phyloP scores from a whole-genome alignment of 2,113 vertebrate species.

The Pongo pygmaeus region DNA sequence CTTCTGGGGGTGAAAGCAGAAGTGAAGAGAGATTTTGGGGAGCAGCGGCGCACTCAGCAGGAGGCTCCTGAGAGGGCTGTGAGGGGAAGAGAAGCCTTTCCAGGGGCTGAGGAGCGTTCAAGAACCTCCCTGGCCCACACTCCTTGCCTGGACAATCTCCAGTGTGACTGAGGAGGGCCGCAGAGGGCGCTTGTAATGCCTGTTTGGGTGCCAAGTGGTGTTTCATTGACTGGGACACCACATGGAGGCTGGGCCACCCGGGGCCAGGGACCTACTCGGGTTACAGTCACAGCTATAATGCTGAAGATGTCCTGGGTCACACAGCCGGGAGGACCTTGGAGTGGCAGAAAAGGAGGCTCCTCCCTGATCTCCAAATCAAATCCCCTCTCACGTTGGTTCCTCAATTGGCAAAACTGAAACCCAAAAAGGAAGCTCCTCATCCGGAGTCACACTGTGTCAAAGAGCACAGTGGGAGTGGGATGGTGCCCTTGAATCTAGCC shows the following conservation, averaged over 20 bases:
- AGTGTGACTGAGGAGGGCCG: fast-evolving
- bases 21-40: fast-evolving
- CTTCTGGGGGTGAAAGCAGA: neutral
- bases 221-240: neutral
- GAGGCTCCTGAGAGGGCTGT: neutral
- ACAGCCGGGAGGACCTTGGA: neutral
- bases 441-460: neutral
- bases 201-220: neutral
- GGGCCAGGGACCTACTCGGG: neutral
- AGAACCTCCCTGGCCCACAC: neutral
- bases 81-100: neutral
- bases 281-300: too few relatives aligned
- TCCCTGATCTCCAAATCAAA: neutral
- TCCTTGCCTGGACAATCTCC: fast-evolving
- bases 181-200: fast-evolving
- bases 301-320: too few relatives aligned
- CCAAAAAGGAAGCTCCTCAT: neutral
- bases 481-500: fast-evolving
- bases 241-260: neutral
- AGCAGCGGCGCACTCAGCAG: fast-evolving
- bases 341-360: neutral
- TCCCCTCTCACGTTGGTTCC: neutral
- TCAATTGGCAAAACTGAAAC: neutral
- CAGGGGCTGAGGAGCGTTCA: fast-evolving
- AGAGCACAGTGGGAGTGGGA: fast-evolving